Percentiles rank a stretch among this genome's conserved stretches.
phyloP scores from a whole-genome alignment of 2,888 invertebrate genomes.

The Microctonus hyperodae region DNA sequence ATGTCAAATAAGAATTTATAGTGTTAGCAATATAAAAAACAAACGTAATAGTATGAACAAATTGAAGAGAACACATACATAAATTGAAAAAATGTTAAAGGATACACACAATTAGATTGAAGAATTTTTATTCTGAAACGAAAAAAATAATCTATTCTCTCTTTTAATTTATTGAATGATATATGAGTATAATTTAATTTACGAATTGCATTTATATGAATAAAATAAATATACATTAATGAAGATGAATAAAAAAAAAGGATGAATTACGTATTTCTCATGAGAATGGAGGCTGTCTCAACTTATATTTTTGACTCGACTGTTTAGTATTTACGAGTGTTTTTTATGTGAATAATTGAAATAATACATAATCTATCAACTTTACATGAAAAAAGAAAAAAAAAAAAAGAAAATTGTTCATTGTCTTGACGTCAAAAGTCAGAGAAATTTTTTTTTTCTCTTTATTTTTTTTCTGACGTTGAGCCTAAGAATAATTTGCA shows the following conservation, averaged over 20 bases:
- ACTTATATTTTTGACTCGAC: conserved; percentile 57
- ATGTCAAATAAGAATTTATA: conserved; percentile 13
- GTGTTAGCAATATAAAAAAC: conserved; percentile 3
- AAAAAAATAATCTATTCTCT: no score
- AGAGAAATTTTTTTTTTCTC: not conserved
- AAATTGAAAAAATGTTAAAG: conserved; percentile 8
- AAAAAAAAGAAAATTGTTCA: conserved; percentile 5
- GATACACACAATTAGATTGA: not conserved
- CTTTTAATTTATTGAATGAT: not conserved
- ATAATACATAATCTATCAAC: conserved; percentile 33
- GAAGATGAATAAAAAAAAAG: not conserved
- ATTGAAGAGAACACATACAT: not conserved
- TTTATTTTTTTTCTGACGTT: not conserved
- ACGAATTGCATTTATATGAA: conserved; percentile 17
- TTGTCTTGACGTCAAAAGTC: conserved; percentile 11
- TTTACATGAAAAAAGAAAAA: conserved; percentile 3
- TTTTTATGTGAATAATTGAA: conserved; percentile 54
- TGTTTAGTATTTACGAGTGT: conserved; percentile 55
- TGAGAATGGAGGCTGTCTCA: conserved; percentile 44
- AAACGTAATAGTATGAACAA: no score
- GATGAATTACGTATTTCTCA: conserved; percentile 16
- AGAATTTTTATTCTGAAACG: no score
- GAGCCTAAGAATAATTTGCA: conserved; percentile 1
- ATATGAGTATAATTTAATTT: not conserved
- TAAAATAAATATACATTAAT: not conserved